These are phyloP conservation scores for Lasioglossum pauxillum DNA, from an alignment of 2,888 invertebrate species.

Conservation along the genomic window DNA sequence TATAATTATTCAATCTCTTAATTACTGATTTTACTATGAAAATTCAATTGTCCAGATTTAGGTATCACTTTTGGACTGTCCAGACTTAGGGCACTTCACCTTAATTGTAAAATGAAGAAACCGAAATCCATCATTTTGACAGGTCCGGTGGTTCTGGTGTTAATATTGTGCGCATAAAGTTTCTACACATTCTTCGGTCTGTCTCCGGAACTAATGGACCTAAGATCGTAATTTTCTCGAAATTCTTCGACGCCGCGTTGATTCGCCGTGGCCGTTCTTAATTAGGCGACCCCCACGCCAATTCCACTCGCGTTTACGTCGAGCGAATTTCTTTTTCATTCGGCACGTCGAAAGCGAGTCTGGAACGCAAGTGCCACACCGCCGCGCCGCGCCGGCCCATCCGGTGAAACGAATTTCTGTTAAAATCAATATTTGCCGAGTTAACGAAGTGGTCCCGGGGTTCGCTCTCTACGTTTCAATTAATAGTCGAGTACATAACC, in stretches of 20 bases:
- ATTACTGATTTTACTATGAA: no score
- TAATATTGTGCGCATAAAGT: background rate
- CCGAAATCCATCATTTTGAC: background rate
- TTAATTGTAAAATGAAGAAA: background rate
- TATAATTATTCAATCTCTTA: no score
- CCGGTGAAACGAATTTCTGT: background rate
- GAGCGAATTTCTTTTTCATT: background rate
- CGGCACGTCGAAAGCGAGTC: background rate
- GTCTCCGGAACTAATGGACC: background rate
- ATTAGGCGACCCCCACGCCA: background rate
- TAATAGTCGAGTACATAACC: background rate
- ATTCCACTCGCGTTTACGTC: background rate
- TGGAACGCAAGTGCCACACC: background rate
- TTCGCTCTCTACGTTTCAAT: slow-evolving; percentile 1
- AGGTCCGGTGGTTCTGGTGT: background rate
- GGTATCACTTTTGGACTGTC: no score
- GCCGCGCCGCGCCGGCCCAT: background rate
- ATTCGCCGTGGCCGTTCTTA: background rate
- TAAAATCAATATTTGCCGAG: slow-evolving; percentile 15
- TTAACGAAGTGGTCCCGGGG: slow-evolving; percentile 3
- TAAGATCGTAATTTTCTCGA: background rate
- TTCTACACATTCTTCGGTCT: background rate
- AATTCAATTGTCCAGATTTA: no score
- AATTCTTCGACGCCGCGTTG: background rate
- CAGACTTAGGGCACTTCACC: no score